These are phyloP conservation scores for Epiblema foenella DNA, from an alignment of 2,888 invertebrate species.

Conservation along the genomic window DNA sequence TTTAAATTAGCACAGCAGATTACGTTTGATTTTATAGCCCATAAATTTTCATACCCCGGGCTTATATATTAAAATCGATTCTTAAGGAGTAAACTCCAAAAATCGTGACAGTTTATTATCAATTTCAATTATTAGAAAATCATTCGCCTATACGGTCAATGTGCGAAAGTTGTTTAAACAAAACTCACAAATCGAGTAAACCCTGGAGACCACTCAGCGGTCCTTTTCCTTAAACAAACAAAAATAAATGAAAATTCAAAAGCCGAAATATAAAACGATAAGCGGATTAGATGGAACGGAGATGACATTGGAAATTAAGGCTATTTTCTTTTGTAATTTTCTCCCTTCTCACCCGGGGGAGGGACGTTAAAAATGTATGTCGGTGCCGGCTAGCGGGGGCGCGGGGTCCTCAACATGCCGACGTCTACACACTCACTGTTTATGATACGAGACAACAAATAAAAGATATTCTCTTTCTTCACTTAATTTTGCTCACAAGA, in stretches of 20 bases:
- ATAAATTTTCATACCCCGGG: too few species aligned
- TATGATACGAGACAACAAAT: slow-evolving; percentile 53
- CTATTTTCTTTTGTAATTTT: slow-evolving; percentile 85
- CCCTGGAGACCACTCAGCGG: slow-evolving; percentile 56
- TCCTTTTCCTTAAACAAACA: slow-evolving; percentile 81
- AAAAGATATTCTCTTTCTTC: slow-evolving; percentile 43
- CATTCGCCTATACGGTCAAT: slow-evolving; percentile 4
- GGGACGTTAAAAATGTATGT: slow-evolving; percentile 82
- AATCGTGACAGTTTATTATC: too few species aligned
- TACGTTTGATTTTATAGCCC: too few species aligned
- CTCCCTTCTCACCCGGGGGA: slow-evolving; percentile 76
- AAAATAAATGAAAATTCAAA: slow-evolving; percentile 84
- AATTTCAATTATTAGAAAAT: neutral
- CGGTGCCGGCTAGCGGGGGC: slow-evolving; percentile 55
- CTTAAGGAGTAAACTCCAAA: too few species aligned
- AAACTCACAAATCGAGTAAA: slow-evolving; percentile 43
- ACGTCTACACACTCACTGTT: slow-evolving; percentile 62
- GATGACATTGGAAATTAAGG: slow-evolving; percentile 86
- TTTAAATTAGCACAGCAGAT: too few species aligned
- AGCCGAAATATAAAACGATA: slow-evolving; percentile 83
- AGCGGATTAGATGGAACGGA: slow-evolving; percentile 84
- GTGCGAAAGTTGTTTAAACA: slow-evolving; percentile 20
- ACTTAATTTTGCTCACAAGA: slow-evolving; percentile 41
- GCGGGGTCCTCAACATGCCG: slow-evolving; percentile 60
- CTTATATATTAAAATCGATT: too few species aligned